Evolutionary conservation across 2,888 invertebrate genomes (phyloP), one percentile per base, ranked within the genome.

Genomic region (Drosophila neonasuta): DNA sequence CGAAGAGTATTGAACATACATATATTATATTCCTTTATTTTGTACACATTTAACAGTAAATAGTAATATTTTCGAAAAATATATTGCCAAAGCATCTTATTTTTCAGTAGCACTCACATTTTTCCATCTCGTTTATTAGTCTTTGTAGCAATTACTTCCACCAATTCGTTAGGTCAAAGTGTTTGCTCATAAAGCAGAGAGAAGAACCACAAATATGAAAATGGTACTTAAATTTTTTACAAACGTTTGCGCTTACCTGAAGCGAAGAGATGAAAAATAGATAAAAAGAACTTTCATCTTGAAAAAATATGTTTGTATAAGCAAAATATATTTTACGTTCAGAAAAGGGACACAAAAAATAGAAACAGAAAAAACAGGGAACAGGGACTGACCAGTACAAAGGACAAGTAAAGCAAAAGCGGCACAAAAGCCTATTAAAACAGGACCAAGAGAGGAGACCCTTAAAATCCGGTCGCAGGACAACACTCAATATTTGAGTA

Each of bases 361-460:
- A 36, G 39, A 66, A 46, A 56, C 24, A 49, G 61, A 24, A 41
- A 24, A 42, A 20, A 50, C 49, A 34, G 51, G 46, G 46, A 50
- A 42, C 15, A n/a, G 29, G 20, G 56, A 55, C 20, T 39, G 50
- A 42, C 29, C 55, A 34, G 48, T 30, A 36, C 49, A 66, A 57
- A 66, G 57, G 61, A 55, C 68, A 68, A 58, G 62, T 55, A 63
- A 72, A 61, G 62, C 52, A 56, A 71, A 65, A 74, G 56, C 62
- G 42, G 30, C 59, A 56, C 59, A 67, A 83, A 80, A 80, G 74
- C 81, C 84, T 77, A 80, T 80, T 80, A 86, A 67, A 64, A 77
- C 63, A 55, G 30, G 68, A 48, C 24, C 49, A 10, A 30, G 8
- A 57, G 15, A 17, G 15, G 20, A 42, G 64, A 44, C 45, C 50